phyloP scores from a whole-genome alignment of 2,797 vertebrate genomes.

The Hoplostethus mediterraneus region DNA sequence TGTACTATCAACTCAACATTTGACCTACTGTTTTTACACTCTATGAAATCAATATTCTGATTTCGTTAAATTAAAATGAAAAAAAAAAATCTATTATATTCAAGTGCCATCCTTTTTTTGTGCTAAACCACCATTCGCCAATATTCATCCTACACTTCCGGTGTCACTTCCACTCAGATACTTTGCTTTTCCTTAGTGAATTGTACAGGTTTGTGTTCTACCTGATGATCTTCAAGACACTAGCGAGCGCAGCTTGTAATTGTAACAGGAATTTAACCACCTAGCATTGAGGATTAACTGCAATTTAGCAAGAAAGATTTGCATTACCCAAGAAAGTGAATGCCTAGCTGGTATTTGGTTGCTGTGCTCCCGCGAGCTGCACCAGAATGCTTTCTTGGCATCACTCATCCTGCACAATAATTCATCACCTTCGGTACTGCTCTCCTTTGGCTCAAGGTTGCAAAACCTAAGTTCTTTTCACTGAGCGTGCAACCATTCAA shows the following conservation, averaged over 20 bases:
- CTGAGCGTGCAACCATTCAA: too few species aligned
- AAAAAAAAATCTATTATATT: too few species aligned
- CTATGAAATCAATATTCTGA: not conserved
- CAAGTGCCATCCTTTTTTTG: too few species aligned
- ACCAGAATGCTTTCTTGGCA: not conserved
- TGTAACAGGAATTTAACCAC: not conserved
- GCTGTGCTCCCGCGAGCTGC: not conserved
- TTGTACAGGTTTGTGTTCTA: not conserved
- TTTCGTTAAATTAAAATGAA: not conserved
- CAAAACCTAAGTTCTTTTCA: not conserved
- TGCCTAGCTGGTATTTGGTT: not conserved
- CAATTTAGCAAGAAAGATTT: not conserved
- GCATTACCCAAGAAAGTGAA: not conserved
- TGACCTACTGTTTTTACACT: too few species aligned
- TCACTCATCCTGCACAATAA: not conserved
- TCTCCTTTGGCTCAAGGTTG: constrained; percentile 6
- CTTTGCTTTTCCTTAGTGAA: too few species aligned
- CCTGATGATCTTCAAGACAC: not conserved
- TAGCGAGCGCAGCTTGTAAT: not conserved
- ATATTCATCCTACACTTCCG: too few species aligned
- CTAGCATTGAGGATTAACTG: not conserved
- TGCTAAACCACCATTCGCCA: too few species aligned
- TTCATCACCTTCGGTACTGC: not conserved
- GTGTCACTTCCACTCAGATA: too few species aligned
- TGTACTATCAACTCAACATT: not conserved